A percentile compares a stretch with the other conserved stretches of the same genome.
Evolutionary conservation across 2,888 invertebrate species (phyloP).

Genomic region (Drosophila seclusa): DNA sequence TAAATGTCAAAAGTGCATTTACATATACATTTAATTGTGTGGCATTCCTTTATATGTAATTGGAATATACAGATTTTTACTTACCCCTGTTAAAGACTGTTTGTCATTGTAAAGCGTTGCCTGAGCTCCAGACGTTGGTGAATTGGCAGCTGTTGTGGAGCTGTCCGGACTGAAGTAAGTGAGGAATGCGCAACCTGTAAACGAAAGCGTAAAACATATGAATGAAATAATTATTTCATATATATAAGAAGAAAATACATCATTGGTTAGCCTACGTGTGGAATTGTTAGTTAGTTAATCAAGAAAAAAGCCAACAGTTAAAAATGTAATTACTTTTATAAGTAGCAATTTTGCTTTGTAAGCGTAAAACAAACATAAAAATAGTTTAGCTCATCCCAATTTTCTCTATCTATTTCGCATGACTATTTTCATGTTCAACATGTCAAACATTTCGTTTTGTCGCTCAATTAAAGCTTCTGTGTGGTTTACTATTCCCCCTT

Average conservation of each 20-base stretch:
- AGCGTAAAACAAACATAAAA: not conserved
- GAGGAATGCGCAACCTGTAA: constrained; percentile 97
- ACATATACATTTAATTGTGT: constrained; percentile 23
- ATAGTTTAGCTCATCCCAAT: not conserved
- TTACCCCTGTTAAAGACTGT: constrained; percentile 99
- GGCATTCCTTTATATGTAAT: constrained; percentile 21
- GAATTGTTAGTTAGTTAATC: not conserved
- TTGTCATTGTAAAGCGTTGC: constrained; percentile 93
- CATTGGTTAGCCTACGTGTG: not conserved
- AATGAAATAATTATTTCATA: not conserved
- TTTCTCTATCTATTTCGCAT: constrained; percentile 5
- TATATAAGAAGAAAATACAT: not conserved
- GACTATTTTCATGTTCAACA: constrained; percentile 36
- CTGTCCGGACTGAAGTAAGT: constrained; percentile 99
- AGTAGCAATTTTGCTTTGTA: not conserved
- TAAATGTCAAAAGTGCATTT: constrained; percentile 42
- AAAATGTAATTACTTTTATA: not conserved
- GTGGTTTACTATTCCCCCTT: constrained; percentile 3
- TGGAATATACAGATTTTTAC: constrained; percentile 84
- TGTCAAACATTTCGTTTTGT: constrained; percentile 52
- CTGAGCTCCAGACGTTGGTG: constrained; percentile 88
- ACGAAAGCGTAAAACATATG: not conserved
- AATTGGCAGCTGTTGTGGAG: constrained; percentile 86
- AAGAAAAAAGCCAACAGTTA: not conserved
- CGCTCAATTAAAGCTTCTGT: constrained; percentile 50